phyloP scores from a whole-genome alignment of 1,140 invertebrate genomes.

The Mylabris phalerata region DNA sequence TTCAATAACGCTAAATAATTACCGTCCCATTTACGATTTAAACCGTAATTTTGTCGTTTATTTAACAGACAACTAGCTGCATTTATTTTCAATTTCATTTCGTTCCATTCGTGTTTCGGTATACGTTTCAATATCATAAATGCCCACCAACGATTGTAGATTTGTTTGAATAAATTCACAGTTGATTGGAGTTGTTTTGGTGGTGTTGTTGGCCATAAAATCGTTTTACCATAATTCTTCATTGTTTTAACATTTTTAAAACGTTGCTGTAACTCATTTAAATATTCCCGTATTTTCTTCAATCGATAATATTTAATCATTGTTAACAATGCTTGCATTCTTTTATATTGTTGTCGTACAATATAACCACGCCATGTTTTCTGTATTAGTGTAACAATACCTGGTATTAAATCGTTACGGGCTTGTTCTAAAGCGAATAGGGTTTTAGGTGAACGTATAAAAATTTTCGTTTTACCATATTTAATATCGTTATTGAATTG shows the following conservation, averaged over 20 bases:
- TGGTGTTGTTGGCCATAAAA: conserved; percentile 74
- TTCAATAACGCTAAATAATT: conserved; percentile 76
- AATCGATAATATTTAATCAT: conserved; percentile 80
- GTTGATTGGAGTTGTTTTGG: conserved; percentile 58
- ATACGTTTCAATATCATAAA: conserved; percentile 77
- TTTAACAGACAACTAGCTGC: conserved; percentile 71
- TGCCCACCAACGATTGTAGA: conserved; percentile 76
- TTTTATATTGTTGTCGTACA: conserved; percentile 71
- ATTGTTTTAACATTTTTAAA: conserved; percentile 53
- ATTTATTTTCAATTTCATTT: conserved; percentile 71
- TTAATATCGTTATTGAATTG: conserved; percentile 78
- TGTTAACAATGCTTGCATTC: conserved; percentile 73
- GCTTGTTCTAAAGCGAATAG: conserved; percentile 82
- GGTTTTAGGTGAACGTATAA: conserved; percentile 84
- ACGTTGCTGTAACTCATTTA: conserved; percentile 57
- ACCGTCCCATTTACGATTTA: conserved; percentile 79
- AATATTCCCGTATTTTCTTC: conserved; percentile 78
- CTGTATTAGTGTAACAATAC: conserved; percentile 86
- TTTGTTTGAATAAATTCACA: conserved; percentile 53
- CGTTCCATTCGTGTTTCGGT: conserved; percentile 78
- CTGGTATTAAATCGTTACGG: conserved; percentile 74
- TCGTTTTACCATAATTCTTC: conserved; percentile 69
- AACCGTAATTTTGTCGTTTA: conserved; percentile 75
- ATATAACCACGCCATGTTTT: conserved; percentile 82
- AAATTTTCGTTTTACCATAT: conserved; percentile 92